Evolutionary conservation across 2,797 vertebrate genomes (phyloP), one percentile per base, ranked within the genome.

Genomic region (Eulemur albifrons): DNA sequence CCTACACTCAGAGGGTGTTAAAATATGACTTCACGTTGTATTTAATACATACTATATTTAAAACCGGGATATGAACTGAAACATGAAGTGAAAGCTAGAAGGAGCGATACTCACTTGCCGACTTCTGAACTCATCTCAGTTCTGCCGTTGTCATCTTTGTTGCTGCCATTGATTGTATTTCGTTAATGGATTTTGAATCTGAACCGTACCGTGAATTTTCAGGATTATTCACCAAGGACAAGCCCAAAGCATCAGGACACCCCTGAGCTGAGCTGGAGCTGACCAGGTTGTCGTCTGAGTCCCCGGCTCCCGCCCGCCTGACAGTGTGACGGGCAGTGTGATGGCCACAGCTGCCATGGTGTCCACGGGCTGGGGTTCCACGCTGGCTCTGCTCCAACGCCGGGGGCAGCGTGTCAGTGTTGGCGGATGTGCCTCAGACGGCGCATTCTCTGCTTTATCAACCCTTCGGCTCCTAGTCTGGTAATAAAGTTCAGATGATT

Each of bases 1-100:
- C 3, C 25, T 84, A 20, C 84, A 95, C 80, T 92, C 18, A 9
- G 93, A 86, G 92, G 88, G 97, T 90, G 93, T 96, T 97, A 96
- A 97, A 97, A 92, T 97, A 85, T 86, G 95, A 83, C 94, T 97
- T 80, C 90, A 88, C 50, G 15, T 96, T 88, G 70, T 95, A 93
- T 95, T 96, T 95, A 96, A 95, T 95, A 72, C 54, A 12, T 17
- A 32, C 96, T 97, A 61, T 96, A 96, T 98, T 96, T 97, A 97
- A 96, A 97, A 40, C 35, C 32, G 40, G 65, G 43, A 20, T 92
- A 20, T 10, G 85, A 93, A 83, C 63, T 82, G 96, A 95, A 97
- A 82, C 6, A 32, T 17, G 52, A 43, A 52, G 43, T 69, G 23
- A 59, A 52, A 88, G 83, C 85, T 32, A 50, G 52, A 88, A 81